These are phyloP conservation scores for Tolmerus cingulatus DNA, from an alignment of 2,888 invertebrate species.

Conservation along the genomic window DNA sequence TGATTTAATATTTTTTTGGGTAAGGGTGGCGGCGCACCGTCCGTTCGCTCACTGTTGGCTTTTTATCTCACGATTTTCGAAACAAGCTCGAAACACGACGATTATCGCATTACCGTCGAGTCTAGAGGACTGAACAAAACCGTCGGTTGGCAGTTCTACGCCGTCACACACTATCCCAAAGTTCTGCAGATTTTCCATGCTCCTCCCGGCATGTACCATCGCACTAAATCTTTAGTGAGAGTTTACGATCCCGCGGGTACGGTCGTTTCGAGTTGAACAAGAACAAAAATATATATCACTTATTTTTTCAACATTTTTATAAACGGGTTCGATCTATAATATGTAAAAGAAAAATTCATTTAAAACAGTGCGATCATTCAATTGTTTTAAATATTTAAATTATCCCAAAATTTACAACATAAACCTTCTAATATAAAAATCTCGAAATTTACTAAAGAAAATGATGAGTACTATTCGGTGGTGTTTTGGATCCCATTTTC, in stretches of 20 bases:
- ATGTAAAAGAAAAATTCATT: too few relatives aligned
- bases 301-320: background rate
- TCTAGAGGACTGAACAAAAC: constrained; percentile 8
- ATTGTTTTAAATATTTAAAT: background rate
- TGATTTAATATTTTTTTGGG: constrained; percentile 8
- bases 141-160: constrained; percentile 27
- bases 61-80: constrained; percentile 39
- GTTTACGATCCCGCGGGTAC: constrained; percentile 64
- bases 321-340: background rate
- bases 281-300: background rate
- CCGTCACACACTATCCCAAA: constrained; percentile 11
- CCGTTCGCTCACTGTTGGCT: constrained; percentile 15
- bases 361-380: too few relatives aligned
- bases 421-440: background rate
- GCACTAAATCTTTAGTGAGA: constrained; percentile 63
- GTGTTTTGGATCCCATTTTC: background rate
- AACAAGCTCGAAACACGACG: constrained; percentile 37
- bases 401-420: background rate
- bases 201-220: constrained; percentile 52
- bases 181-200: constrained; percentile 33
- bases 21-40: background rate
- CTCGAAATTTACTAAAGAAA: background rate
- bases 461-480: background rate
- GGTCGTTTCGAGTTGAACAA: constrained; percentile 58
- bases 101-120: constrained; percentile 22